A percentile compares a stretch with the other conserved stretches of the same genome.
Conservation (phyloP, 2,888 invertebrate species). For the Colletes collaris region DNA sequence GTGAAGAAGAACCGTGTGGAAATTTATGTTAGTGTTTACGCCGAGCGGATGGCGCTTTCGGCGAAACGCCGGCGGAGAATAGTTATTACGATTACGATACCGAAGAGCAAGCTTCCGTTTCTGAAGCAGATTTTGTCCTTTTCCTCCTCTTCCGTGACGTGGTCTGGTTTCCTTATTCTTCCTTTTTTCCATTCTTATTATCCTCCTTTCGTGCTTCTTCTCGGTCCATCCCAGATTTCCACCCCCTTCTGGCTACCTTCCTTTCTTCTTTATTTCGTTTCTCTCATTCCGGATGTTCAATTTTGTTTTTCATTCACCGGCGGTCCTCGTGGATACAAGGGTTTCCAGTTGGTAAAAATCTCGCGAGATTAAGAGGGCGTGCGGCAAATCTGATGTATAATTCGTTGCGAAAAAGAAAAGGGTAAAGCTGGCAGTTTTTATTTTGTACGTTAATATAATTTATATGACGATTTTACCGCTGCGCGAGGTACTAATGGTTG, state of each 20-base stretch:
- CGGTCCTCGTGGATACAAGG: not conserved
- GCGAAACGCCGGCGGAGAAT: slow-evolving; percentile 62
- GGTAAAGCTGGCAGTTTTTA: not conserved
- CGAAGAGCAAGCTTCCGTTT: slow-evolving; percentile 41
- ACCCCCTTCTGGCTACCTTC: not conserved
- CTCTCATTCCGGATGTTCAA: slow-evolving; percentile 19
- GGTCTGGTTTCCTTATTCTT: not conserved
- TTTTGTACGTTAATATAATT: slow-evolving; percentile 33
- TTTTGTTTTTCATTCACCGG: slow-evolving; percentile 29
- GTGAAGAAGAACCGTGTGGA: slow-evolving; percentile 56
- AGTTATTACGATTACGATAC: slow-evolving; percentile 75
- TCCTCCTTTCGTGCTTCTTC: not conserved
- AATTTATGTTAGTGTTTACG: slow-evolving; percentile 79
- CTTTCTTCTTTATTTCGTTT: slow-evolving; percentile 12
- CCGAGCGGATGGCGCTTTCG: slow-evolving; percentile 65
- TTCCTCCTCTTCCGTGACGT: not conserved
- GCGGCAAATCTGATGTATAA: slow-evolving; percentile 35
- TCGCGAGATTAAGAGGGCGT: slow-evolving; percentile 15
- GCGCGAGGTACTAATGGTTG: slow-evolving; percentile 21
- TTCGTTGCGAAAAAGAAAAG: slow-evolving; percentile 11
- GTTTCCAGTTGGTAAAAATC: slow-evolving; percentile 27
- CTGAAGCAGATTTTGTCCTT: slow-evolving; percentile 46
- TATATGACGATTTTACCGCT: slow-evolving; percentile 3
- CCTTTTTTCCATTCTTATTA: not conserved
- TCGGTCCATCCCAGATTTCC: not conserved